These are phyloP conservation scores for Pissodes strobi DNA, from an alignment of 1,140 invertebrate species.

Conservation along the genomic window DNA sequence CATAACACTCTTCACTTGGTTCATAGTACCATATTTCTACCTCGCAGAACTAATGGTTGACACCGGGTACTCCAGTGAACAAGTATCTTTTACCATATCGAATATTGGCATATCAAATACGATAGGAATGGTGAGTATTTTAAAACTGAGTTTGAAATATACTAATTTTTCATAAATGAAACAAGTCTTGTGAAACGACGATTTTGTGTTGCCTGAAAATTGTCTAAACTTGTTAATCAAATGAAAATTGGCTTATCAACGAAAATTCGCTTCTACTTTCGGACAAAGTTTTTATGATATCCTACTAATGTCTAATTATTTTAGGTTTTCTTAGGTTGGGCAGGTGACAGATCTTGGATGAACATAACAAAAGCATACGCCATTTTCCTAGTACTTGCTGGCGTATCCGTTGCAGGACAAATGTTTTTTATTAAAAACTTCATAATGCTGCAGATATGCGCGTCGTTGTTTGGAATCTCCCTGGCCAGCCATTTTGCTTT, in stretches of 20 bases:
- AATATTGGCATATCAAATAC: constrained; percentile 85
- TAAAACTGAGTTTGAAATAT: no score
- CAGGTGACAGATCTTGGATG: constrained; percentile 86
- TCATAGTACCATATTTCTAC: constrained; percentile 90
- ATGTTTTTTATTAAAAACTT: constrained; percentile 69
- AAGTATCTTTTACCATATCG: constrained; percentile 76
- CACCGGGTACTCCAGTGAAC: constrained; percentile 67
- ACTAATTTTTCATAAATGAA: no score
- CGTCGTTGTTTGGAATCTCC: constrained; percentile 76
- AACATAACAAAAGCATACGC: constrained; percentile 82
- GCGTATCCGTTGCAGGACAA: constrained; percentile 72
- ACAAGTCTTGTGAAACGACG: no score
- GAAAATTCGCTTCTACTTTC: no score
- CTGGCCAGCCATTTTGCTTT: constrained; percentile 88
- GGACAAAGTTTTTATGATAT: no score
- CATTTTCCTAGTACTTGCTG: constrained; percentile 75
- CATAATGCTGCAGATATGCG: constrained; percentile 61
- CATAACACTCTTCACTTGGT: constrained; percentile 85
- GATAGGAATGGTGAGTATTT: constrained; percentile 76
- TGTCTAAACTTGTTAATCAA: no score
- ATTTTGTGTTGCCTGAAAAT: no score
- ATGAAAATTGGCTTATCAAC: no score
- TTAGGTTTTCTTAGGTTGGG: constrained; percentile 82
- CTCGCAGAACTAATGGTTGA: constrained; percentile 71
- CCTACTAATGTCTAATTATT: constrained; percentile 19